Percentiles rank a stretch among this genome's conserved stretches.
phyloP scores from a whole-genome alignment of 2,888 invertebrate species.

The Tinea trinotella region DNA sequence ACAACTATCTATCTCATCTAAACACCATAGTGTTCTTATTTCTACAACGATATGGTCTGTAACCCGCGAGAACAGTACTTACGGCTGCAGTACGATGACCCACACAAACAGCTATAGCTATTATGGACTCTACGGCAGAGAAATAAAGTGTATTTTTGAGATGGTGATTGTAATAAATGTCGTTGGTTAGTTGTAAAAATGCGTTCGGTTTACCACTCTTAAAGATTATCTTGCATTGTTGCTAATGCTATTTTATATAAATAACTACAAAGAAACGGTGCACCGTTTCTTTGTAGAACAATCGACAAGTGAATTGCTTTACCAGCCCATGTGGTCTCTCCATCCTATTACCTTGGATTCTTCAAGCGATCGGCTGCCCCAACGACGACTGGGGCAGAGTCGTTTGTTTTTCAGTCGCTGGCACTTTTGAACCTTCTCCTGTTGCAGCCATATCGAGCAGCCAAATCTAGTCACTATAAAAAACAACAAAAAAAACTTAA shows the following conservation, averaged over 20 bases:
- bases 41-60: slow-evolving; percentile 16
- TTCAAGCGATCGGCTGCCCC: too few relatives aligned
- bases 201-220: not conserved
- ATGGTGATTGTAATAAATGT: not conserved
- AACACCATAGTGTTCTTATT: slow-evolving; percentile 15
- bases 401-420: too few relatives aligned
- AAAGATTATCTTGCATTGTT: slow-evolving; percentile 2
- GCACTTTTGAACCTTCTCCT: too few relatives aligned
- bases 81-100: slow-evolving; percentile 13
- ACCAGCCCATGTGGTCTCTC: too few relatives aligned
- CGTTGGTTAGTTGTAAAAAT: not conserved
- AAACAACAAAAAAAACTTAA: too few relatives aligned
- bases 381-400: too few relatives aligned
- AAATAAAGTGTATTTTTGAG: not conserved
- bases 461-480: too few relatives aligned
- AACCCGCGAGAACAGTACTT: slow-evolving; percentile 13
- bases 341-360: too few relatives aligned
- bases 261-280: too few relatives aligned
- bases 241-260: not conserved
- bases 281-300: too few relatives aligned
- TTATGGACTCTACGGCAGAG: not conserved
- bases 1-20: not conserved
- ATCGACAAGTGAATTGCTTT: too few relatives aligned
- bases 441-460: too few relatives aligned
- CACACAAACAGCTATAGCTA: not conserved